phyloP scores from a whole-genome alignment of 2,113 vertebrate genomes.

The Machaerirhynchus nigripectus region DNA sequence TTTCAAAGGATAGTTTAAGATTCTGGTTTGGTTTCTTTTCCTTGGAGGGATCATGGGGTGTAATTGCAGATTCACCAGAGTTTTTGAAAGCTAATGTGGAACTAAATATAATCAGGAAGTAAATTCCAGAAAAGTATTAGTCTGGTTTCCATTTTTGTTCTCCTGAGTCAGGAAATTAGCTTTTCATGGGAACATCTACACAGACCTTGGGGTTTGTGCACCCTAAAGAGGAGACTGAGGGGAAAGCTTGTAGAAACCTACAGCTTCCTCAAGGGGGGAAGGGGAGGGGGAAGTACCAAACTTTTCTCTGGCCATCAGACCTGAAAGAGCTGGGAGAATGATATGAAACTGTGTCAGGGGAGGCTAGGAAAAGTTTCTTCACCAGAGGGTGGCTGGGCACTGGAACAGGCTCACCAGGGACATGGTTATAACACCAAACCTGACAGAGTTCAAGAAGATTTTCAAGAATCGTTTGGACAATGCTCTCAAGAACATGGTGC shows the following conservation, averaged over 20 bases:
- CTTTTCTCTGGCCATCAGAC: background rate
- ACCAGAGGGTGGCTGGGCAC: background rate
- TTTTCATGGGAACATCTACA: background rate
- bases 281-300: background rate
- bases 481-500: background rate
- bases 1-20: background rate
- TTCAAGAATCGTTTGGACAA: background rate
- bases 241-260: background rate
- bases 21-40: background rate
- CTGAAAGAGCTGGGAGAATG: background rate
- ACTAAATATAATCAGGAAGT: background rate
- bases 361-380: background rate
- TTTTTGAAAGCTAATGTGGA: background rate
- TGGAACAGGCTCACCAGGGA: background rate
- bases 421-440: background rate
- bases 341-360: background rate
- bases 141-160: background rate
- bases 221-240: background rate
- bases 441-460: background rate
- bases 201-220: background rate
- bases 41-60: background rate
- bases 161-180: background rate
- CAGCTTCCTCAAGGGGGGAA: background rate
- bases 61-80: background rate
- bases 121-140: background rate